A percentile compares a stretch with the other conserved stretches of the same genome.
phyloP scores from a whole-genome alignment of 2,888 invertebrate genomes.

The Aphodius granarius region DNA sequence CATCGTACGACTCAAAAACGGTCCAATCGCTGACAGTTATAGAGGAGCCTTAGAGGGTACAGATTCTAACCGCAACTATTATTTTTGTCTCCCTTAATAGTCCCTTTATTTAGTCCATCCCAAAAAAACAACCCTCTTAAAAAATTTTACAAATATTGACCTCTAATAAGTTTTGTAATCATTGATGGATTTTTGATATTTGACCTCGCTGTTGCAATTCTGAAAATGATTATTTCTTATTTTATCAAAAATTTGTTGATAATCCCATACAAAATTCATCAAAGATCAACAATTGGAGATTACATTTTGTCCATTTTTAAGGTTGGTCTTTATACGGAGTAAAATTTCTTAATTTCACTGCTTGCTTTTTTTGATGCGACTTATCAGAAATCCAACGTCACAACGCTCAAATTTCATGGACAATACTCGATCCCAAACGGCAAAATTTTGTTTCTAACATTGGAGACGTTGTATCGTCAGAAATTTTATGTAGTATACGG shows the following conservation, averaged over 20 bases:
- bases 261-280: too few relatives aligned
- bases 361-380: not conserved
- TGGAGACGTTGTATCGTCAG: not conserved
- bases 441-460: not conserved
- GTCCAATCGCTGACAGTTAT: conserved; percentile 43
- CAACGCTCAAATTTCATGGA: not conserved
- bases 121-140: conserved; percentile 1
- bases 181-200: not conserved
- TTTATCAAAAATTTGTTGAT: too few relatives aligned
- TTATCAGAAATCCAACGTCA: not conserved
- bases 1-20: conserved; percentile 20
- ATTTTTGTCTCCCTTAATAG: conserved; percentile 3
- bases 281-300: too few relatives aligned
- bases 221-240: too few relatives aligned
- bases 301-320: too few relatives aligned
- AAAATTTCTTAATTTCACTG: not conserved
- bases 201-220: too few relatives aligned
- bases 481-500: not conserved
- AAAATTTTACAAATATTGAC: conserved; percentile 11
- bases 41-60: conserved; percentile 53
- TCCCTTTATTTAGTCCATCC: not conserved
- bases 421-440: not conserved
- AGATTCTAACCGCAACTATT: conserved; percentile 16
- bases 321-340: not conserved
- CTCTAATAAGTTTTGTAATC: too few relatives aligned